Evolutionary conservation across 2,888 invertebrate species (phyloP), one percentile per base, ranked within the genome.

Genomic region (Nomada fabriciana): DNA sequence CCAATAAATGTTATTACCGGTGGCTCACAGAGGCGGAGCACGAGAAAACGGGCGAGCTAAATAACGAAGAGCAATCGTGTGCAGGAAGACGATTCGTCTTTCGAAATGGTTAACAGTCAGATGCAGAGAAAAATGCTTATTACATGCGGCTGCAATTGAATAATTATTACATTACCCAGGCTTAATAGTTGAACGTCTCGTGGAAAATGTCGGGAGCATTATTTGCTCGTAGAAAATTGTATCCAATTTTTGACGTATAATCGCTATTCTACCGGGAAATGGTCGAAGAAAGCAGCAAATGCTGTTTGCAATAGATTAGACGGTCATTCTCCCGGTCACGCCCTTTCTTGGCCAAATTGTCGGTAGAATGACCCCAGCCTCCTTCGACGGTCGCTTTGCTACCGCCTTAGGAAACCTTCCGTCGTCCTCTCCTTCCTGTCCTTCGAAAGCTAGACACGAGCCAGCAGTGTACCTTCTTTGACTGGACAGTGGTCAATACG

Each of bases 1-100:
- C 67, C 77, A 74, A 81, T 84, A 76, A 82, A 81, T 60, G 76
- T 82, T 76, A 82, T 82, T 82, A 81, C 81, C 70, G 81, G 13
- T 36, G 43, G 71, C 52, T 60, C 3, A 11, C n/a, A 47, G 42
- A 50, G 25, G 50, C 50, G 65, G 18, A 29, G 50, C 43, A 13
- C 43, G 15, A 52, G 61, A 53, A 20, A 78, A 70, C 20, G 18
- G 25, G n/a, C 53, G 1, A 55, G 25, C 20, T 55, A 23, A 68
- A 57, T 36, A 68, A 67, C 50, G 50, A 29, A 47, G 43, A 36
- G 42, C 29, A 53, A 7, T 61, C 36, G 55, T 25, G 18, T 61
- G 55, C 20, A 57, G 52, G 25, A 15, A 15, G 60, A 36, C 25
- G 29, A 15, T 52, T 23, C 59, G 53, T 55, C 55, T 55, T 25